Conservation (phyloP, 37 sponge, comb jelly and placozoan genomes). For the Chondrosia reniformis region DNA sequence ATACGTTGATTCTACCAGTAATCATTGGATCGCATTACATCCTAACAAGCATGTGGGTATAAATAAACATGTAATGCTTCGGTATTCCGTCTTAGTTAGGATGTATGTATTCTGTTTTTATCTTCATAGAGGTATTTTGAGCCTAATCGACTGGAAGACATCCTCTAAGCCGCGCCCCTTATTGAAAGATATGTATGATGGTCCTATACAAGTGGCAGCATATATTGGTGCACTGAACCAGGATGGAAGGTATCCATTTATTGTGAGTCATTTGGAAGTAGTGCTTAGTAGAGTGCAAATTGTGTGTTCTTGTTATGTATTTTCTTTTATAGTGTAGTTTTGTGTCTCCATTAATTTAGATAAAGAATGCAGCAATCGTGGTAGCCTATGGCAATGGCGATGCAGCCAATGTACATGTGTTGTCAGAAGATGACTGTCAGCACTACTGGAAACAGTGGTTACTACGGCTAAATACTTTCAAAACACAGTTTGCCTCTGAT, state of each 20-base stretch:
- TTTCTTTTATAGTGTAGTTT: not conserved
- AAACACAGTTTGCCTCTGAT: slow-evolving; percentile 44
- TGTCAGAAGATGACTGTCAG: slow-evolving; percentile 33
- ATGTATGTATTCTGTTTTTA: too few species aligned
- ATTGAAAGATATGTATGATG: slow-evolving; percentile 61
- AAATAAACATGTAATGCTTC: too few species aligned
- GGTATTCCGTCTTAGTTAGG: too few species aligned
- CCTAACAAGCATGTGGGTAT: too few species aligned
- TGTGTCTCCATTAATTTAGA: not conserved
- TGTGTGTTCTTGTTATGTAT: not conserved
- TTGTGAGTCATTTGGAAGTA: too few species aligned
- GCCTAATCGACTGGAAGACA: slow-evolving; percentile 88
- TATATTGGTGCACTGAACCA: slow-evolving; percentile 80
- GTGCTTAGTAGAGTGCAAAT: not conserved
- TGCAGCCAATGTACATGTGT: slow-evolving; percentile 53
- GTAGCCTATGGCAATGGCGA: slow-evolving; percentile 53
- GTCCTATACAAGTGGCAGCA: slow-evolving; percentile 63
- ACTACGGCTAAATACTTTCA: slow-evolving; percentile 31
- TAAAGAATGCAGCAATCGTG: slow-evolving; percentile 44
- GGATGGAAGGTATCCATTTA: slow-evolving; percentile 51
- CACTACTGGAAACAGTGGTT: slow-evolving; percentile 58
- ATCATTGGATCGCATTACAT: too few species aligned
- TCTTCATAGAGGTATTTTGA: slow-evolving; percentile 37
- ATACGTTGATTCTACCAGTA: too few species aligned
- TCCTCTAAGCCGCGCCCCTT: slow-evolving; percentile 46